Evolutionary conservation across 2,113 vertebrate genomes (phyloP).

Genomic region (Pleuronectes platessa): DNA sequence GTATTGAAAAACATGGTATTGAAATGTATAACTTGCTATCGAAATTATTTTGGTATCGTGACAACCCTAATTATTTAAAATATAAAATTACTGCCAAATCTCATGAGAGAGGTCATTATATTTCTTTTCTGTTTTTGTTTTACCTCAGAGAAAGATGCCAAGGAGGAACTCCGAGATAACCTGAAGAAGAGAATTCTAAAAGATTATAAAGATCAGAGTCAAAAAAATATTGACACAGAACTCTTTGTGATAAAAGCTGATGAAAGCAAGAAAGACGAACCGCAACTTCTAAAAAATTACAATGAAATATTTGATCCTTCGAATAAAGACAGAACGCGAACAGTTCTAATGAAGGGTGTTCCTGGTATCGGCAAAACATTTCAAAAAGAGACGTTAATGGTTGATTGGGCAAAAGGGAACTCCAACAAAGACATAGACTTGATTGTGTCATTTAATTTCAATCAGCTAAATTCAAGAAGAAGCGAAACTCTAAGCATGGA

Average conservation of each 20-base stretch:
- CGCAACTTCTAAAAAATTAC: not conserved
- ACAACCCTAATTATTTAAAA: too few relatives aligned
- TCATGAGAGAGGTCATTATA: too few relatives aligned
- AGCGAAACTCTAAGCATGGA: slow-evolving; percentile 9
- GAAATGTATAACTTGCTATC: too few relatives aligned
- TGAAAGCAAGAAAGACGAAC: not conserved
- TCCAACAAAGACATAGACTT: slow-evolving; percentile 4
- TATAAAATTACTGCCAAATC: not conserved
- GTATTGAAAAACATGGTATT: too few relatives aligned
- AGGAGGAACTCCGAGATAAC: not conserved
- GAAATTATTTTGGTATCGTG: too few relatives aligned
- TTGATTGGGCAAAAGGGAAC: not conserved
- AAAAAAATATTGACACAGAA: not conserved
- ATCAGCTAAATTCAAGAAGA: not conserved
- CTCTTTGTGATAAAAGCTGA: not conserved
- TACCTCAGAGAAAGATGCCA: not conserved
- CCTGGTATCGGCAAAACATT: slow-evolving; percentile 46
- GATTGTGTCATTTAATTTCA: not conserved
- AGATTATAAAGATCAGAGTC: not conserved
- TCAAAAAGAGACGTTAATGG: not conserved
- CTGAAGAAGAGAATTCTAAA: not conserved
- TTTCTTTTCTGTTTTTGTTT: not conserved
- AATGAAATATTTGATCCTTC: not conserved
- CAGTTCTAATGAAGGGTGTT: not conserved
- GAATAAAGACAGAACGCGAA: not conserved